Evolutionary conservation across 2,113 vertebrate genomes (phyloP).

Genomic region (Rhynchomys soricoides): DNA sequence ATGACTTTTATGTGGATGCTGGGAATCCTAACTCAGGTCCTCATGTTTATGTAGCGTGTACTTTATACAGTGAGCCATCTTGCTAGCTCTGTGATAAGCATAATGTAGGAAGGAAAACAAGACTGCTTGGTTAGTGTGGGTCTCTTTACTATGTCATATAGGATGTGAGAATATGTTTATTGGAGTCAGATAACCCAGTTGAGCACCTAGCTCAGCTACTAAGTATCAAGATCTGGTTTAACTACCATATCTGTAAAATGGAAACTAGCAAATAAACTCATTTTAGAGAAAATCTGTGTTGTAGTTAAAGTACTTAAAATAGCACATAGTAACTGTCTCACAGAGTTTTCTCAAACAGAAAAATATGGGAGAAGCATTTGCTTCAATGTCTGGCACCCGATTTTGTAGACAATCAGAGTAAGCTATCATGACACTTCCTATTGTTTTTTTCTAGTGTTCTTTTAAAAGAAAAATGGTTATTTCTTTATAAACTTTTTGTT

Average conservation of each 20-base stretch:
- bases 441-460: neutral
- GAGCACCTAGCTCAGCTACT: neutral
- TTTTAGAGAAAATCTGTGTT: neutral
- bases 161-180: too few species aligned
- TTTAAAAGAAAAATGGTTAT: neutral
- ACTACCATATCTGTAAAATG: conserved; percentile 2
- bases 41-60: neutral
- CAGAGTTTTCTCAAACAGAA: neutral
- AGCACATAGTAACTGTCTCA: neutral
- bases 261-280: neutral
- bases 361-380: neutral
- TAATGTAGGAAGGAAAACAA: neutral
- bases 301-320: neutral
- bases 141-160: neutral
- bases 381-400: neutral
- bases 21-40: neutral
- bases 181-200: neutral
- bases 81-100: neutral
- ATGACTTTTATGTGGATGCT: neutral
- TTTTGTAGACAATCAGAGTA: neutral
- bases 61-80: neutral
- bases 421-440: neutral
- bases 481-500: neutral
- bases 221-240: neutral
- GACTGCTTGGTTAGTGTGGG: neutral